Percentiles rank a stretch among this genome's conserved stretches.
Evolutionary conservation across 2,113 vertebrate genomes (phyloP).

Genomic region (Hippocampus comes): DNA sequence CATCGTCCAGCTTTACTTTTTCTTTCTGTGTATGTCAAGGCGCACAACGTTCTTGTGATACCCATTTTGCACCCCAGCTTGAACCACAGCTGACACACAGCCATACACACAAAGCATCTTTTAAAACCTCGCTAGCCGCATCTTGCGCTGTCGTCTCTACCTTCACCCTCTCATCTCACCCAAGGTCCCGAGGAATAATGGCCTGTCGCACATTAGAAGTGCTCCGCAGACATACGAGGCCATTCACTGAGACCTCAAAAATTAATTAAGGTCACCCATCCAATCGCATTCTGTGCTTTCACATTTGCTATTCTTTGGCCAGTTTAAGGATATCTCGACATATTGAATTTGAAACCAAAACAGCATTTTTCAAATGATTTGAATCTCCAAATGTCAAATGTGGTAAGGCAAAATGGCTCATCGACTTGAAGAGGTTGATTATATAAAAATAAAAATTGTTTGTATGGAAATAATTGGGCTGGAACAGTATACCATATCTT

Average conservation of each 20-base stretch:
- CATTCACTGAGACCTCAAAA: constrained; percentile 35
- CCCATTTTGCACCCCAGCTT: constrained; percentile 10
- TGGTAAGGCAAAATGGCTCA: neutral
- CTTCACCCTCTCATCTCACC: constrained; percentile 44
- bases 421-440: neutral
- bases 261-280: constrained; percentile 48
- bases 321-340: neutral
- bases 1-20: neutral
- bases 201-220: constrained; percentile 52
- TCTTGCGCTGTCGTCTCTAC: constrained; percentile 18
- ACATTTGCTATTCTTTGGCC: constrained; percentile 1
- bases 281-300: neutral
- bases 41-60: neutral
- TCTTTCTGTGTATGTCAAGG: constrained; percentile 1
- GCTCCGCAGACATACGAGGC: constrained; percentile 31
- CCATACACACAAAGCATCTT: constrained; percentile 34
- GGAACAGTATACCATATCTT: too few species aligned
- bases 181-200: constrained; percentile 64
- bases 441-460: too few species aligned
- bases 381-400: neutral
- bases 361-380: neutral
- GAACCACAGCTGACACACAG: constrained; percentile 5
- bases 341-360: neutral
- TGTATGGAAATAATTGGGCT: neutral
- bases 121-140: constrained; percentile 34